Evolutionary conservation across 2,113 vertebrate genomes (phyloP).

Genomic region (Tursiops truncatus): DNA sequence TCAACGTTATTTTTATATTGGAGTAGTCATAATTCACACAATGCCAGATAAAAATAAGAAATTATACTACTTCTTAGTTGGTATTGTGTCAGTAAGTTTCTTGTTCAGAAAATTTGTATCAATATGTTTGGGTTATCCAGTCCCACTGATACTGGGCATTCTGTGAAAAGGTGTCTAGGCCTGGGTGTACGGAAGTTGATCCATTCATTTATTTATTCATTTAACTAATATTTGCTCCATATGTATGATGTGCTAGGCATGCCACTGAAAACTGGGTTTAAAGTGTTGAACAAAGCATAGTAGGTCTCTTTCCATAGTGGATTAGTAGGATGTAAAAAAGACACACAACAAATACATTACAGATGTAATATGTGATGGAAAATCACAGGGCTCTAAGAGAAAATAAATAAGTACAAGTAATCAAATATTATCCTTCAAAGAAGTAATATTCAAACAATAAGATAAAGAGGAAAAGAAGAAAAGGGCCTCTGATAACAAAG

Average conservation of each 20-base stretch:
- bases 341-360: neutral
- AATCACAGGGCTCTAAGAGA: neutral
- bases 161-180: neutral
- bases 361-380: neutral
- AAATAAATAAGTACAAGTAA: neutral
- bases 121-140: neutral
- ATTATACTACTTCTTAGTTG: neutral
- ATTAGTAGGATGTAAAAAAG: neutral
- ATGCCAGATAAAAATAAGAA: neutral
- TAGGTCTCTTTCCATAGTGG: neutral
- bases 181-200: neutral
- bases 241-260: neutral
- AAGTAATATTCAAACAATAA: neutral
- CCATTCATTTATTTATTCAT: neutral
- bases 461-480: neutral
- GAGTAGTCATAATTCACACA: neutral
- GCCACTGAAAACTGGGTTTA: neutral
- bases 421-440: neutral
- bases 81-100: neutral
- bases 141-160: neutral
- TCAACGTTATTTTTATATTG: slow-evolving; percentile 17
- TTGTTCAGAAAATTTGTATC: neutral
- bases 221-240: neutral
- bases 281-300: neutral
- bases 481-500: neutral